Evolutionary conservation across 2,113 vertebrate species (phyloP), one percentile per base, ranked within the genome.

Genomic region (Lipophrys pholis): DNA sequence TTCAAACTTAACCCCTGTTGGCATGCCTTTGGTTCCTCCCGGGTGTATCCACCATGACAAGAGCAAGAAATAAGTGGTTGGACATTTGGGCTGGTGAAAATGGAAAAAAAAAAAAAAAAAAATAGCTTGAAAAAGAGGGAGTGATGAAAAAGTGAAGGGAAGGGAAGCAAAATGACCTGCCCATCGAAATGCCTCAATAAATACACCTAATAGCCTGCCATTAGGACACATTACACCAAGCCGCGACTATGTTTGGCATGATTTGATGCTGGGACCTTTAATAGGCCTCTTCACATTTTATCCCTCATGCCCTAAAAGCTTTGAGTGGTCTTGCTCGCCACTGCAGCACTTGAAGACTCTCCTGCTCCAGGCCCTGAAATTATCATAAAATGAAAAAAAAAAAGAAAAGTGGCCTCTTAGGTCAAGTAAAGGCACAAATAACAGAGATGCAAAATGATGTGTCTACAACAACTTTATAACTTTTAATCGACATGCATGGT

Each of bases 241-340:
- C 64, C 16, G 43, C 14, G 48, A 30, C 56, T 75, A 51, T 76
- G 21, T 84, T 78, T 78, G 64, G 53, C 46, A 12, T 52, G 68
- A 73, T 55, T 81, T 49, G 51, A 75, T 45, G 61, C 55, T 55
- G 12, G 41, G 54, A 53, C 15, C 36, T 72, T 70, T 77, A 50
- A 80, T 40, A 51, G 62, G 43, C 55, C 76, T 65, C 64, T 84
- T 61, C 11, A 3, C 65, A 49, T 76, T 80, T 63, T 56, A 68
- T 61, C 57, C 70, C 38, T 54, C 45, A 30, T n/a, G 59, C 68
- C 73, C 75, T 89, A 72, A 88, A 85, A 85, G 87, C 81, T 80
- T 71, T 80, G 70, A 82, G 82, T 87, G 85, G 73, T 78, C 79
- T 78, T 84, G 69, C 67, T 83, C 58, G 16, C 69, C 63, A 62